A percentile compares a stretch with the other conserved stretches of the same genome.
phyloP scores from a whole-genome alignment of 2,888 invertebrate genomes.

The Xanthorhoe designata region DNA sequence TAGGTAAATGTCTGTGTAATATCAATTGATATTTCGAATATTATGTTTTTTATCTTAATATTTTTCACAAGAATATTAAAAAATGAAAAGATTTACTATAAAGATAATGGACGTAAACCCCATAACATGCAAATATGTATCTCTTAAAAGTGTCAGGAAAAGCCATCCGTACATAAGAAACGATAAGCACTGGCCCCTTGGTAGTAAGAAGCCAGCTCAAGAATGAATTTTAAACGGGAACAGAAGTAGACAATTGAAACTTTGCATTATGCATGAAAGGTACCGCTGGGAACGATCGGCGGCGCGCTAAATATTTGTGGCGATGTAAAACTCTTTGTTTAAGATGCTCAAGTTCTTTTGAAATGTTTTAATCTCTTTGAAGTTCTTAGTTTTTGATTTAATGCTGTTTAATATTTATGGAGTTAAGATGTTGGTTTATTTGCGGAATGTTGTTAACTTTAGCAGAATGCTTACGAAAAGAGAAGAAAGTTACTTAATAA shows the following conservation, averaged over 20 bases:
- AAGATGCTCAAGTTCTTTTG: constrained; percentile 32
- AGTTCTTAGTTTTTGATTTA: constrained; percentile 32
- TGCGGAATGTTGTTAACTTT: background rate
- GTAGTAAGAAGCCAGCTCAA: constrained; percentile 49
- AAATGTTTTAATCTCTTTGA: constrained; percentile 40
- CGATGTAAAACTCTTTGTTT: constrained; percentile 41
- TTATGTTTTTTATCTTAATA: too few relatives aligned
- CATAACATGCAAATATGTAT: background rate
- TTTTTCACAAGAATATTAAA: background rate
- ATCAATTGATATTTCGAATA: too few relatives aligned
- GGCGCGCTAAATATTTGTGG: constrained; percentile 60
- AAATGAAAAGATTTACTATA: too few relatives aligned
- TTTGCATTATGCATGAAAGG: constrained; percentile 73
- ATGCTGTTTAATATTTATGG: constrained; percentile 25
- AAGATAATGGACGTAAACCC: background rate
- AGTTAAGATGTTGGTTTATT: background rate
- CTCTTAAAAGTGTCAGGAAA: constrained; percentile 23
- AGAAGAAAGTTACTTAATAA: too few relatives aligned
- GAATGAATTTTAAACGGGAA: constrained; percentile 69
- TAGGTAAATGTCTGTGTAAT: too few relatives aligned
- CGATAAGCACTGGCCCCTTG: constrained; percentile 54
- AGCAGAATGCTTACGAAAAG: too few relatives aligned
- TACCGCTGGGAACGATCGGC: constrained; percentile 51
- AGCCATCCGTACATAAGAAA: constrained; percentile 49
- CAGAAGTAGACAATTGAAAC: constrained; percentile 70